Evolutionary conservation across 2,113 vertebrate genomes (phyloP).

Genomic region (Vireo altiloquus): DNA sequence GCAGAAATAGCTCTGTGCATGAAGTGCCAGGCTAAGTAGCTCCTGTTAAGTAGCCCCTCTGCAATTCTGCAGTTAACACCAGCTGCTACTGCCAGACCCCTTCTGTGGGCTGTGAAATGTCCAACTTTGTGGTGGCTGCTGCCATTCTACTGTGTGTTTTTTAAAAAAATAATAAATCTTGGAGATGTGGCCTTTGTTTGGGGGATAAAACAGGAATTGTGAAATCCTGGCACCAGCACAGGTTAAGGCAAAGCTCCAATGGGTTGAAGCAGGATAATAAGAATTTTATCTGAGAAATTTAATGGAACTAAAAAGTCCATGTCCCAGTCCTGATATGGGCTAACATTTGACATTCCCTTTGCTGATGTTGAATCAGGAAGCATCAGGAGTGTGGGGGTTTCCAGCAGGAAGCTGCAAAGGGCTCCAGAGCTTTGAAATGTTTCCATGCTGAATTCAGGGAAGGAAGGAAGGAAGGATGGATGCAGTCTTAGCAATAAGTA

Average conservation of each 20-base stretch:
- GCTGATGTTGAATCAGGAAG: not conserved
- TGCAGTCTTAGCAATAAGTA: not conserved
- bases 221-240: not conserved
- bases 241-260: not conserved
- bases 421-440: not conserved
- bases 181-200: not conserved
- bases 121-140: not conserved
- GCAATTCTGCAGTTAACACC: constrained; percentile 47
- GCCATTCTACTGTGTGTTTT: not conserved
- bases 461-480: not conserved
- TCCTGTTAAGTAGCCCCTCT: constrained; percentile 59
- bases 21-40: constrained; percentile 57
- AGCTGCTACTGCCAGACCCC: constrained; percentile 39
- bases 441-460: not conserved
- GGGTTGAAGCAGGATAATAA: not conserved
- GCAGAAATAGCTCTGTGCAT: constrained; percentile 36
- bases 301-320: not conserved
- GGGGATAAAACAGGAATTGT: not conserved
- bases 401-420: not conserved
- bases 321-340: not conserved
- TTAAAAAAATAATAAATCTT: not conserved
- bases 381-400: not conserved
- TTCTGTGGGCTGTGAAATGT: not conserved
- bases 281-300: not conserved
- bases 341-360: not conserved